A percentile compares a stretch with the other conserved stretches of the same genome.
Evolutionary conservation across 2,113 vertebrate genomes (phyloP).

Genomic region (Micronisus gabar): DNA sequence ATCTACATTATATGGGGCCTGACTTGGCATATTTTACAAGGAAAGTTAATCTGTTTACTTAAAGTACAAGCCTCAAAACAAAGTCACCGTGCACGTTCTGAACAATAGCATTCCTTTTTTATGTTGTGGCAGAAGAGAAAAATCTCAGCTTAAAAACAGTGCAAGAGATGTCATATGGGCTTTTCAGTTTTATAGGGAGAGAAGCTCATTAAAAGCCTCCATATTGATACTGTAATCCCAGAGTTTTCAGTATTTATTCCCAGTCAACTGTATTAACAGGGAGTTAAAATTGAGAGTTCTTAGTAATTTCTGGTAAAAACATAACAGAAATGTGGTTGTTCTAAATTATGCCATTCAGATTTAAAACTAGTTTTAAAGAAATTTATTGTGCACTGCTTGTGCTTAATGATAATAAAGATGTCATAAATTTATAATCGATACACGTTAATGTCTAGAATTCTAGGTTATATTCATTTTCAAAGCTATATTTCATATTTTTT

Average conservation of each 20-base stretch:
- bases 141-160: not conserved
- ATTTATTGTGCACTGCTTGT: not conserved
- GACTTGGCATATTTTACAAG: slow-evolving; percentile 30
- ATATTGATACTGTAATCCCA: not conserved
- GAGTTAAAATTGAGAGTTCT: not conserved
- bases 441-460: not conserved
- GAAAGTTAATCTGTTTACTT: not conserved
- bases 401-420: not conserved
- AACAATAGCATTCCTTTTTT: not conserved
- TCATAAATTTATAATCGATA: not conserved
- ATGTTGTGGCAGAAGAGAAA: not conserved
- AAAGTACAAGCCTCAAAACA: not conserved
- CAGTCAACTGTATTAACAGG: not conserved
- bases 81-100: not conserved
- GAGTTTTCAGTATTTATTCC: not conserved
- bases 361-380: not conserved
- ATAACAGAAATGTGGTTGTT: not conserved
- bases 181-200: not conserved
- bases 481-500: not conserved
- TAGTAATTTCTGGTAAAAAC: not conserved
- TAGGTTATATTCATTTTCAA: not conserved
- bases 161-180: not conserved
- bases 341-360: not conserved
- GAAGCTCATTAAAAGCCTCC: not conserved
- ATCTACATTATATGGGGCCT: not conserved